Evolutionary conservation across 2,888 invertebrate genomes (phyloP).

Genomic region (Thumatha senex): DNA sequence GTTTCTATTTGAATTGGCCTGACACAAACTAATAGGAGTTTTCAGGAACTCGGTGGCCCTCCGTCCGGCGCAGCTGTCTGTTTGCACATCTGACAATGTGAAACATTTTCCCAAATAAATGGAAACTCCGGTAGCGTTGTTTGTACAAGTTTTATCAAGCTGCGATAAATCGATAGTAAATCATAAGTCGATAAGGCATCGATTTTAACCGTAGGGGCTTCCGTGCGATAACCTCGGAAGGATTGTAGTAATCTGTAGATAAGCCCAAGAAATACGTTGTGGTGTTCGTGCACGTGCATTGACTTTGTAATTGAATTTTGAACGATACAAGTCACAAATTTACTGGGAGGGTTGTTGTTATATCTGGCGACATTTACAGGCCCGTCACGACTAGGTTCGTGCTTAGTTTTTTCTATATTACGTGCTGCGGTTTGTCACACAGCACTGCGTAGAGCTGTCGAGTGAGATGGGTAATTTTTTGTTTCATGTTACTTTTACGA

Average conservation of each 20-base stretch:
- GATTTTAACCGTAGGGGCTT: slow-evolving; percentile 64
- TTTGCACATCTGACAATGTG: slow-evolving; percentile 51
- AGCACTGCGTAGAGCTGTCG: slow-evolving; percentile 49
- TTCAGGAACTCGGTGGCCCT: slow-evolving; percentile 57
- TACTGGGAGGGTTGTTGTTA: slow-evolving; percentile 54
- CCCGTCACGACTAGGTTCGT: slow-evolving; percentile 64
- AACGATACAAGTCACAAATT: slow-evolving; percentile 61
- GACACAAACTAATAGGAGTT: slow-evolving; percentile 60
- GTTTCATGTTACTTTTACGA: slow-evolving; percentile 47
- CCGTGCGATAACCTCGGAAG: slow-evolving; percentile 70
- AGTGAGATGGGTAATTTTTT: slow-evolving; percentile 70
- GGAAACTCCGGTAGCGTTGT: slow-evolving; percentile 53
- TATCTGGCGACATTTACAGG: slow-evolving; percentile 67
- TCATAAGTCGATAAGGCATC: slow-evolving; percentile 66
- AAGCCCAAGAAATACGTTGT: slow-evolving; percentile 58
- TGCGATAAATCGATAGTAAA: slow-evolving; percentile 65
- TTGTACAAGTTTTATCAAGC: slow-evolving; percentile 52
- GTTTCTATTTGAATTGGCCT: slow-evolving; percentile 70
- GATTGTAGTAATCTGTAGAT: slow-evolving; percentile 68
- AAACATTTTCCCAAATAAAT: slow-evolving; percentile 39
- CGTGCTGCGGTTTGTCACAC: slow-evolving; percentile 54
- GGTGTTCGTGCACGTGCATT: slow-evolving; percentile 55
- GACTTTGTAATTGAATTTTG: slow-evolving; percentile 63
- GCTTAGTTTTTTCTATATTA: slow-evolving; percentile 51
- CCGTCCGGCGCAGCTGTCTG: slow-evolving; percentile 38